Percentiles rank a stretch among this genome's conserved stretches.
Conservation (phyloP, 2,888 invertebrate species). For the Drosophila falleni region DNA sequence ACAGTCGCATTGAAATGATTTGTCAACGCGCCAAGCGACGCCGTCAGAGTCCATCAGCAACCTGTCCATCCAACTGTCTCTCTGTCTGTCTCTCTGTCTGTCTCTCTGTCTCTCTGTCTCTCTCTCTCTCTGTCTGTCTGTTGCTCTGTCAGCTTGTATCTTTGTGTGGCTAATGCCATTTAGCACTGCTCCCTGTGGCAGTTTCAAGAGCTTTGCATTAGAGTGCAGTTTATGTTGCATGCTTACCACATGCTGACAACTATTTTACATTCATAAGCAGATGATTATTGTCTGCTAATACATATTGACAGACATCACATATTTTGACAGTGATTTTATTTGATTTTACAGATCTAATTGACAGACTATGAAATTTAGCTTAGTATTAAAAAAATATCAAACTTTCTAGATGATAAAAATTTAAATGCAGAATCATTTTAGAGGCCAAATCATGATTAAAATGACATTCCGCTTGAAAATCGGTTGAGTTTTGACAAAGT, state of each 20-base stretch:
- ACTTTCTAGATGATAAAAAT: no score
- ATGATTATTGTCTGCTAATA: conserved; percentile 11
- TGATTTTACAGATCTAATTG: not conserved
- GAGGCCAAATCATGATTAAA: no score
- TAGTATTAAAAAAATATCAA: no score
- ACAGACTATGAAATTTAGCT: not conserved
- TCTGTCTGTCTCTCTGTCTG: conserved; percentile 9
- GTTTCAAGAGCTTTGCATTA: conserved; percentile 35
- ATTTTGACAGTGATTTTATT: not conserved
- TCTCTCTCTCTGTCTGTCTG: conserved; percentile 28
- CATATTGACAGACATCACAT: conserved; percentile 6
- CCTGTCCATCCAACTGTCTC: conserved; percentile 43
- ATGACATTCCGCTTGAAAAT: no score
- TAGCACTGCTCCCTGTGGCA: conserved; percentile 36
- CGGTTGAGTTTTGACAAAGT: no score
- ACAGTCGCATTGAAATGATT: conserved; percentile 70
- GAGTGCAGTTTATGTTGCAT: conserved; percentile 18
- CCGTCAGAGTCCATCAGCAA: conserved; percentile 62
- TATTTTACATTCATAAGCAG: conserved; percentile 9
- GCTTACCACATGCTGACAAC: conserved; percentile 11
- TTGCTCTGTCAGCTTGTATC: conserved; percentile 20
- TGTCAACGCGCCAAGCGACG: conserved; percentile 65
- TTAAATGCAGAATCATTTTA: no score
- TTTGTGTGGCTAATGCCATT: conserved; percentile 60
- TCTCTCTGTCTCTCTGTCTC: not conserved